phyloP scores from a whole-genome alignment of 2,888 invertebrate genomes.

The Ormyrus thymus region DNA sequence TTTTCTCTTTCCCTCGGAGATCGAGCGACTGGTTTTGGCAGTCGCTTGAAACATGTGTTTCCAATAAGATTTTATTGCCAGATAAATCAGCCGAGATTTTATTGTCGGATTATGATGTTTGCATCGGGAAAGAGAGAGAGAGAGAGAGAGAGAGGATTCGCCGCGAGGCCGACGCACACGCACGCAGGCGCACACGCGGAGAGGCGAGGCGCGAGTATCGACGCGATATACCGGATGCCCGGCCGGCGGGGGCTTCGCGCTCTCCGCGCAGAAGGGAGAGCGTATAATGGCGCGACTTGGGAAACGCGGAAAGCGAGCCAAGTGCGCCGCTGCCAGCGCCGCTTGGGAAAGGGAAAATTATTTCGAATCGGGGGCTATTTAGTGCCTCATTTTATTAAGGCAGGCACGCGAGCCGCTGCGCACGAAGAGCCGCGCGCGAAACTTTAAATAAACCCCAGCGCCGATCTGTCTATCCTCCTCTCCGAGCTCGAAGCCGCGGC shows the following conservation, averaged over 20 bases:
- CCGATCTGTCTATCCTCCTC: conserved; percentile 15
- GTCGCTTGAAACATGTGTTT: conserved; percentile 68
- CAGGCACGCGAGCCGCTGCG: background rate
- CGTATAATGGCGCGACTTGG: conserved; percentile 11
- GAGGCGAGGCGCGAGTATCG: too few relatives aligned
- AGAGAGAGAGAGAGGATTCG: background rate
- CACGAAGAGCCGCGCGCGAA: background rate
- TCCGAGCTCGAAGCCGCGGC: background rate
- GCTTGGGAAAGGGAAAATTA: conserved; percentile 25
- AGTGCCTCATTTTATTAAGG: conserved; percentile 30
- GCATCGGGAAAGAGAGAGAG: conserved; percentile 56
- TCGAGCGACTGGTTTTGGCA: conserved; percentile 69
- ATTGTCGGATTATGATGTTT: conserved; percentile 69
- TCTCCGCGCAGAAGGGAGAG: too few relatives aligned
- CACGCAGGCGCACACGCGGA: too few relatives aligned
- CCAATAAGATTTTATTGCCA: conserved; percentile 70
- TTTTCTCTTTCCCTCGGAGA: conserved; percentile 1
- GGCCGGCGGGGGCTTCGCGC: background rate
- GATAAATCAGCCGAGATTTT: conserved; percentile 70
- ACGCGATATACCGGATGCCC: conserved; percentile 14
- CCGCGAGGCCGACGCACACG: too few relatives aligned
- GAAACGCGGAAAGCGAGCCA: conserved; percentile 32
- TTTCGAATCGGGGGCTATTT: conserved; percentile 34
- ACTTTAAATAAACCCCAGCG: conserved; percentile 19
- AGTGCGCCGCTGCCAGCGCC: background rate